Base-by-base conservation (phyloP, 30 jellyfish, hydroid and myxozoan species). In the Morbakka virulenta region DNA sequence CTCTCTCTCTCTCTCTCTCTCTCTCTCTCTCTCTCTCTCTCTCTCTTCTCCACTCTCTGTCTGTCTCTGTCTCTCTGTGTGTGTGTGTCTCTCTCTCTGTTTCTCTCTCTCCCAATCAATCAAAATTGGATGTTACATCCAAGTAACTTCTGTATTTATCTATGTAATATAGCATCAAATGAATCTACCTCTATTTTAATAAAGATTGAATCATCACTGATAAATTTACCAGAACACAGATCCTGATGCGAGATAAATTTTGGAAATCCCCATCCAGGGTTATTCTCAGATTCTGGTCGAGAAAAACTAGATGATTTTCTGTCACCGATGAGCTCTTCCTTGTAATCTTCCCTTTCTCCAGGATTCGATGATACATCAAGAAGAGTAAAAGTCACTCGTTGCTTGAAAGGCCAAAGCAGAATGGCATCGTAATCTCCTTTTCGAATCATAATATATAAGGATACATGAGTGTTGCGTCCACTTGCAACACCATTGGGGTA, bases 261-360 rank as follows among this genome's bases (percentile, higher is more conserved):
- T 11, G 96, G 96, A 57, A 87, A 87, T 4, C 96, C 96, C 96
- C 96, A 87, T 20, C 96, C 96, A 22, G 96, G 96, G 77, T 87
- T 87, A 3, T 80, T 47, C 2, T 87, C 94, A 28, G 28, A 36
- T 63, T 52, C 33, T 9, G 96, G 96, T 22, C 87, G 31, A 4
- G 26, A 67, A 36, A 87, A 87, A 61, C 96, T 79, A 21, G 88
- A 35, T 3, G 96, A 87, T 50, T 50, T 70, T 47, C 94, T 47
- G 50, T 87, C 96, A 0, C 94, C 89, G 29, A 74, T 79, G 48
- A 87, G 47, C 32, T 74, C 86, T 64, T 79, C 96, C 6, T 69
- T 70, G 29, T 53, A 24, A 28, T 67, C 50, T 27, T 32, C 2
- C 57, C 67, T 71, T 64, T 70, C 49, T 4, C 26, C 52, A 13